A percentile compares a stretch with the other conserved stretches of the same genome.
phyloP scores from a whole-genome alignment of 2,888 invertebrate species.

The Ennomos quercinarius region DNA sequence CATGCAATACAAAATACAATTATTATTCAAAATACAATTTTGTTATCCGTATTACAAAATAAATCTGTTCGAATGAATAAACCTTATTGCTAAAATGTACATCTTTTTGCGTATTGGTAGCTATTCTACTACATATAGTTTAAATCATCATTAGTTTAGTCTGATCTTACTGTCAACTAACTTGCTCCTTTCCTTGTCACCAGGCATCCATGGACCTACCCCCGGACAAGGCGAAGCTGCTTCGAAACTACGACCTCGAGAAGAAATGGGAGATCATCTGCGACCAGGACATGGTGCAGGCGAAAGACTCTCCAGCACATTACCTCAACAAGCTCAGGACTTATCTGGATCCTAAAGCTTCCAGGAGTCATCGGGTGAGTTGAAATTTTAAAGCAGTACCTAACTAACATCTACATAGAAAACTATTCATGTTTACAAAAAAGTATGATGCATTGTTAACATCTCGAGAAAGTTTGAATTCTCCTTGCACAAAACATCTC shows the following conservation, averaged over 20 bases:
- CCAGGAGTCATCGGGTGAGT: slow-evolving; percentile 96
- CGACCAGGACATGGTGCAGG: slow-evolving; percentile 99
- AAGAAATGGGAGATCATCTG: slow-evolving; percentile 99
- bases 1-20: too few relatives aligned
- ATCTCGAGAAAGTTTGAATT: background rate
- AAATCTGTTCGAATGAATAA: too few relatives aligned
- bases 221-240: slow-evolving; percentile 98
- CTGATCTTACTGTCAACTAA: background rate
- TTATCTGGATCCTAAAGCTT: slow-evolving; percentile 98
- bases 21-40: too few relatives aligned
- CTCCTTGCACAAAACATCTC: slow-evolving; percentile 14
- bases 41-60: too few relatives aligned
- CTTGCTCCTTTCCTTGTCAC: slow-evolving; percentile 58
- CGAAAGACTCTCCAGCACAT: slow-evolving; percentile 98
- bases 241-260: slow-evolving; percentile 97
- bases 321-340: slow-evolving; percentile 98
- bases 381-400: background rate
- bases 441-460: too few relatives aligned
- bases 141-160: too few relatives aligned
- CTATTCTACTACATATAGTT: too few relatives aligned
- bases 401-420: background rate
- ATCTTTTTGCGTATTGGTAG: too few relatives aligned
- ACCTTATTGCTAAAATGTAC: too few relatives aligned
- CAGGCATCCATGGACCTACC: slow-evolving; percentile 99
- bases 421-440: background rate